Base-by-base conservation (phyloP, 2,797 vertebrate species). In the Ambastaia sidthimunki region DNA sequence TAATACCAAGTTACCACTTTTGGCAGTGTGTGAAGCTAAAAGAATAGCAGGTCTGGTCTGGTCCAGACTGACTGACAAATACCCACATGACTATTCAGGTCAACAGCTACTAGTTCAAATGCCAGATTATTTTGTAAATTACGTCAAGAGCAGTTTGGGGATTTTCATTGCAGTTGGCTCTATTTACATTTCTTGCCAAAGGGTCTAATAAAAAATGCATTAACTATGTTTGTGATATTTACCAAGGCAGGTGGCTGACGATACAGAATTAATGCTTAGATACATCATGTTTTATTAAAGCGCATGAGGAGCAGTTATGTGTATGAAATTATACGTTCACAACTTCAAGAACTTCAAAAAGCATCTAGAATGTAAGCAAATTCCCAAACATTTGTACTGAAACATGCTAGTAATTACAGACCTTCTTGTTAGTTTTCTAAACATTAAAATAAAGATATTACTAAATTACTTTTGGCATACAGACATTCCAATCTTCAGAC, bases 201-300 rank as follows among this genome's bases (percentile, higher is more conserved):
- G 54, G 54, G 41, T 34, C 25, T 77, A 69, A 77, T 76, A 76
- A 57, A 76, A 68, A 47, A 21, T 76, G 21, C 68, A 59, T 77
- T 69, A 77, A 77, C 57, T 69, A 60, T 50, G 25, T 68, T 76
- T n/a, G 13, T 69, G 54, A 77, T 77, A 77, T 77, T 77, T 77
- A 60, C 66, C 66, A 34, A 77, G 55, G 65, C 16, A 69, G 65
- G 16, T 69, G 63, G 37, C 66, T 60, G 57, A 31, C 16, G 10
- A 76, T 57, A 69, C 4, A 60, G 41, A 77, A 60, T 77, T 21
- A 69, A 47, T 70, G 54, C 54, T 77, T 77, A 21, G 50, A 66
- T 34, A 66, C 54, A 60, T 77, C 66, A 69, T 77, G 44, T 77
- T 69, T 60, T 69, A 77, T 77, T 50, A 34, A 69, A 77, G 4